phyloP scores from a whole-genome alignment of 2,797 vertebrate genomes.

The Taenioides sp. region DNA sequence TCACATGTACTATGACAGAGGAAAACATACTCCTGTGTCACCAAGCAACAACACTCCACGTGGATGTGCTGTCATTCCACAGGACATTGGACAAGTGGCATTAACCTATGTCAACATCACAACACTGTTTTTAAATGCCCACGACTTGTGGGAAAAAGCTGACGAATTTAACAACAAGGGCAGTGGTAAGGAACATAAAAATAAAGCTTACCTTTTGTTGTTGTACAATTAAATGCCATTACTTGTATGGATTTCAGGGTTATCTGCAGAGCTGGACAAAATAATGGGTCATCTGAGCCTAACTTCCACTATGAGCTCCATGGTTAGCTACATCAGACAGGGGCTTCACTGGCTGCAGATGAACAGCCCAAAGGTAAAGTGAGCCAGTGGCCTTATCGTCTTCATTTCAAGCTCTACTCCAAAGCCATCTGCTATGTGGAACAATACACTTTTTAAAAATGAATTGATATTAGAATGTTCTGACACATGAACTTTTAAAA shows the following conservation, averaged over 20 bases:
- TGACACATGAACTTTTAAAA: not conserved
- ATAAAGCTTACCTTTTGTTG: not conserved
- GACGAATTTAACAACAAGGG: conserved; percentile 80
- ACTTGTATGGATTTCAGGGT: conserved; percentile 70
- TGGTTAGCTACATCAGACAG: conserved; percentile 86
- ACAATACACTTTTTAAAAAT: not conserved
- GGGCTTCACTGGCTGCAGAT: conserved; percentile 88
- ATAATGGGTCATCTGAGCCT: conserved; percentile 78
- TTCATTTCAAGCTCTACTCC: conserved; percentile 5
- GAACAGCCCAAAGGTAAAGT: conserved; percentile 77
- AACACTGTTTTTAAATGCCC: conserved; percentile 84
- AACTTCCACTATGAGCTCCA: conserved; percentile 80
- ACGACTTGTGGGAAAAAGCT: conserved; percentile 90
- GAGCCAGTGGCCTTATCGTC: conserved; percentile 29
- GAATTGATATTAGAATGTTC: not conserved
- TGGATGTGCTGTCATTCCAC: conserved; percentile 68
- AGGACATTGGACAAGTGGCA: conserved; percentile 82
- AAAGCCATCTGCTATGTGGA: not conserved
- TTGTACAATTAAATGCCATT: not conserved
- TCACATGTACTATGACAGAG: conserved; percentile 64
- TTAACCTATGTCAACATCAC: conserved; percentile 91
- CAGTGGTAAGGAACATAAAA: conserved; percentile 78
- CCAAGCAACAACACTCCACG: conserved; percentile 75
- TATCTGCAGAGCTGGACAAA: conserved; percentile 84
- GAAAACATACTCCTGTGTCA: conserved; percentile 79